These are phyloP conservation scores for Eumaeus atala DNA, from an alignment of 1,140 invertebrate genomes.

Conservation along the genomic window DNA sequence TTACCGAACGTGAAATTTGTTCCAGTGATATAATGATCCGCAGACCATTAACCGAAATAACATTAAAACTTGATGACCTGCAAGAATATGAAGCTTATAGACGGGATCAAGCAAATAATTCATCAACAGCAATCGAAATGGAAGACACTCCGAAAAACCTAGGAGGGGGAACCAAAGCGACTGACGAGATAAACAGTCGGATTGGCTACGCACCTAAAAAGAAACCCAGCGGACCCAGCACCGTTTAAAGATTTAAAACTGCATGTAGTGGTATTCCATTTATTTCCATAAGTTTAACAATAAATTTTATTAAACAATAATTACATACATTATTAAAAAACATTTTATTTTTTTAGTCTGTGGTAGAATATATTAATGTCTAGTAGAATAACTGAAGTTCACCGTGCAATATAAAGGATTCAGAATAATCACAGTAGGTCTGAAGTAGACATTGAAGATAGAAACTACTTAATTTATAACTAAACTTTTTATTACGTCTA, in stretches of 20 bases:
- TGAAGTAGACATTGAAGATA: no score
- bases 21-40: constrained; percentile 79
- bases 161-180: constrained; percentile 65
- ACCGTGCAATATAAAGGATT: no score
- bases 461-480: no score
- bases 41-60: constrained; percentile 83
- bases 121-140: constrained; percentile 71
- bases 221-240: constrained; percentile 48
- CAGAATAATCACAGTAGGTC: no score
- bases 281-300: neutral
- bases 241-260: constrained; percentile 27
- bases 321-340: constrained; percentile 11
- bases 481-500: no score
- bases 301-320: neutral
- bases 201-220: constrained; percentile 78
- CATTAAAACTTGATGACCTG: constrained; percentile 84
- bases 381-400: no score
- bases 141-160: constrained; percentile 72
- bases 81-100: constrained; percentile 80
- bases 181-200: constrained; percentile 79
- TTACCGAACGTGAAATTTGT: constrained; percentile 8
- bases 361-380: no score
- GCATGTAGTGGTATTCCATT: neutral
- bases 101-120: constrained; percentile 61
- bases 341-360: no score